phyloP scores from a whole-genome alignment of 2,888 invertebrate species.

The Sarcophaga carnaria region DNA sequence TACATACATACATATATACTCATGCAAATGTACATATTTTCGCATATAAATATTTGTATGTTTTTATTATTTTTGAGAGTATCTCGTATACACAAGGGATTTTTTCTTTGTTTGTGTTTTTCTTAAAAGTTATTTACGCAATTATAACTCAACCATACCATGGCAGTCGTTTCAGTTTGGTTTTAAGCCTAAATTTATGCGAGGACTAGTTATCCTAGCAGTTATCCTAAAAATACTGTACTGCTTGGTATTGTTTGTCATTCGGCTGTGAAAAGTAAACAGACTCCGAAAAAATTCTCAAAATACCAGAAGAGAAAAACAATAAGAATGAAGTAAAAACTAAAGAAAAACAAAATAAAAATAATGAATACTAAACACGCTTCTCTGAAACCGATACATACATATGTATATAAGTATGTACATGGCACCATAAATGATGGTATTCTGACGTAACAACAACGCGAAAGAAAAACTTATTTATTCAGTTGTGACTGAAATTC shows the following conservation, averaged over 20 bases:
- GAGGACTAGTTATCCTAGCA: background rate
- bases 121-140: conserved; percentile 52
- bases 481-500: too few species aligned
- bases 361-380: too few species aligned
- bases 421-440: too few species aligned
- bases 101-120: conserved; percentile 34
- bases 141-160: conserved; percentile 29
- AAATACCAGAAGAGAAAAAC: too few species aligned
- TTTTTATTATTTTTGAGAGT: background rate
- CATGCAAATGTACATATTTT: background rate
- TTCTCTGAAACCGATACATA: too few species aligned
- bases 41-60: conserved; percentile 5
- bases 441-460: too few species aligned
- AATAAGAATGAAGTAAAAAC: too few species aligned
- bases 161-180: too few species aligned
- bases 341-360: too few species aligned
- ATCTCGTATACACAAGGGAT: conserved; percentile 18
- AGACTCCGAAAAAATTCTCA: background rate
- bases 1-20: too few species aligned
- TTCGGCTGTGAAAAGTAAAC: conserved; percentile 36
- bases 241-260: conserved; percentile 30
- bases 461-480: too few species aligned
- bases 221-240: background rate
- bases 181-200: conserved; percentile 11
- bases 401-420: too few species aligned